Conservation (phyloP, 2,797 vertebrate species). For the Lophius americanus region DNA sequence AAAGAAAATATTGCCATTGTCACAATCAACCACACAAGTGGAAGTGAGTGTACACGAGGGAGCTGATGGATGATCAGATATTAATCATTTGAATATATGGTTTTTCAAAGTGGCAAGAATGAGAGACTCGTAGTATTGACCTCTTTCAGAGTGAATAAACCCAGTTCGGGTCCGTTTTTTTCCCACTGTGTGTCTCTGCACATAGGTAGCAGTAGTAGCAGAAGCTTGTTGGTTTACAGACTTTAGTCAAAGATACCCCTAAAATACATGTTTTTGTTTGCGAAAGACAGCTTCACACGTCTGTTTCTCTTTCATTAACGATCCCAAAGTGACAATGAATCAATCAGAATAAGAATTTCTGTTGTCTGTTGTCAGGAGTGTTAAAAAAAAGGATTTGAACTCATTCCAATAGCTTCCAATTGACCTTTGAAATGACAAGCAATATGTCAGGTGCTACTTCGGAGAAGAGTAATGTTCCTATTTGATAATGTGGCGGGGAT, state of each 20-base stretch:
- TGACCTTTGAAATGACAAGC: slow-evolving; percentile 55
- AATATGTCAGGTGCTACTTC: slow-evolving; percentile 42
- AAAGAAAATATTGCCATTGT: slow-evolving; percentile 29
- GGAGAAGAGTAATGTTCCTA: slow-evolving; percentile 33
- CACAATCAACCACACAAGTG: neutral
- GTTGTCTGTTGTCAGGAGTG: slow-evolving; percentile 18
- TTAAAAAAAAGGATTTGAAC: slow-evolving; percentile 44
- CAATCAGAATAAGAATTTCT: neutral
- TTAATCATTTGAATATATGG: slow-evolving; percentile 29
- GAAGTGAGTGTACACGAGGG: neutral
- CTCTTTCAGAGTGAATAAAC: slow-evolving; percentile 7
- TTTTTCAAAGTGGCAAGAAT: slow-evolving; percentile 5
- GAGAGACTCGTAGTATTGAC: neutral
- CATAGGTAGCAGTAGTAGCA: no score
- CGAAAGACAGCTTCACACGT: neutral
- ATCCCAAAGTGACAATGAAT: slow-evolving; percentile 25
- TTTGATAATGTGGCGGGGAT: slow-evolving; percentile 1
- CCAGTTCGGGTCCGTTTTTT: neutral
- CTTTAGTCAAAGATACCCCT: neutral
- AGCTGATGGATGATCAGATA: slow-evolving; percentile 14
- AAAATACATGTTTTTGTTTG: neutral
- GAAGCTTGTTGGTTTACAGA: neutral
- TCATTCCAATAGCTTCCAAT: slow-evolving; percentile 34
- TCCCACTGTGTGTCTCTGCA: neutral
- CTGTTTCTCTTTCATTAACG: slow-evolving; percentile 19